Evolutionary conservation across 2,888 invertebrate species (phyloP).

Genomic region (Lottia scabra): DNA sequence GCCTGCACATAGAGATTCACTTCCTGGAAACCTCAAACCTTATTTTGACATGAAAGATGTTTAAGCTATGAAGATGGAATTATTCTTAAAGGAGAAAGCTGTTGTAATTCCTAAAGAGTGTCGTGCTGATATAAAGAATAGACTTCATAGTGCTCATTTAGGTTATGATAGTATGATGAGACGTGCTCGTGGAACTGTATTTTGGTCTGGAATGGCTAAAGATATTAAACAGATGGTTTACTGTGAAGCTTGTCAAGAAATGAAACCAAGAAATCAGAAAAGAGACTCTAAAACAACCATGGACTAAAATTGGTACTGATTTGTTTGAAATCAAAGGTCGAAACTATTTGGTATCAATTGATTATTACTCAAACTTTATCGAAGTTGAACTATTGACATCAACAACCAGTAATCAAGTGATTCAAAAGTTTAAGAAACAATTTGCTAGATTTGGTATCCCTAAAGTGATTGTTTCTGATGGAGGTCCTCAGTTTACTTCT

Average conservation of each 20-base stretch:
- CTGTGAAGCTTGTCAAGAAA: constrained; percentile 28
- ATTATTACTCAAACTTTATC: constrained; percentile 34
- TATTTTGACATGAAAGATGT: constrained; percentile 20
- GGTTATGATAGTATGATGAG: constrained; percentile 15
- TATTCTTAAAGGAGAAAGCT: constrained; percentile 1
- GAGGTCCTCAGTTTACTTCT: background rate
- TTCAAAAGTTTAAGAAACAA: constrained; percentile 30
- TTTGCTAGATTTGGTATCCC: constrained; percentile 28
- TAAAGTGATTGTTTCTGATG: background rate
- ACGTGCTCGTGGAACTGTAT: constrained; percentile 18
- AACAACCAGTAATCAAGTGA: constrained; percentile 10
- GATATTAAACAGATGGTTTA: constrained; percentile 30
- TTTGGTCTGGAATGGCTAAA: constrained; percentile 33
- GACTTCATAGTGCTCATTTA: constrained; percentile 9
- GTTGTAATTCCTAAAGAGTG: constrained; percentile 14
- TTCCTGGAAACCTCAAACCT: background rate
- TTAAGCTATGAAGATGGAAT: constrained; percentile 11
- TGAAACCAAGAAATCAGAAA: constrained; percentile 17
- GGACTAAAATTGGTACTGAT: constrained; percentile 37
- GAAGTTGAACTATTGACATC: constrained; percentile 32
- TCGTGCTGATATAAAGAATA: constrained; percentile 6
- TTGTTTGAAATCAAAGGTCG: constrained; percentile 30
- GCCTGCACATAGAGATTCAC: constrained; percentile 16
- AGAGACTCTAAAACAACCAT: constrained; percentile 33
- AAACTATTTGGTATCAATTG: constrained; percentile 37